Evolutionary conservation across 2,888 invertebrate genomes (phyloP), one percentile per base, ranked within the genome.

Genomic region (Conops quadrifasciatus): DNA sequence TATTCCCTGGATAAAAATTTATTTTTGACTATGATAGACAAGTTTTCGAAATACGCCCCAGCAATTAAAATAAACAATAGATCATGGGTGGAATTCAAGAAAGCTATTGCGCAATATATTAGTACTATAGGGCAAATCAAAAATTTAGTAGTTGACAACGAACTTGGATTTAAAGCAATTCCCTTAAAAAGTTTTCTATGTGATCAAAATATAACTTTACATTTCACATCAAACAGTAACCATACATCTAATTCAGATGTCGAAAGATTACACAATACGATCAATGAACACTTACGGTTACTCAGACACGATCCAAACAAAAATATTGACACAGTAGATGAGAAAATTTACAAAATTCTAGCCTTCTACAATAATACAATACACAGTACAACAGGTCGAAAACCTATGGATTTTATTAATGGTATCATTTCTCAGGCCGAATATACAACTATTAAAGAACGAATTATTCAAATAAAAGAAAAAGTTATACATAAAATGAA

Each of bases 11-110:
- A 73, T 49, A 75, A 75, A 56, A 36, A 70, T 3, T 47, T 74
- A 16, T 77, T 76, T 30, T 11, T 78, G 43, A 78, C 77, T 11
- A 74, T 77, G 11, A 72, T 77, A 13, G 78, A 78, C 26, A 71
- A 75, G 43, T 79, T 79, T 51, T 72, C 77, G 11, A 74, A 77
- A 71, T 75, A 75, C 62, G 77, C 73, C 13, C 75, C 68, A 62
- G 78, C 77, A 15, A 67, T 71, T 2, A 73, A 70, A 69, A 67
- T 75, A 16, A 26, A n/a, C n/a, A 65, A 67, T 66, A 65, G 73
- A 66, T 67, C 67, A 15, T 75, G 72, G 72, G 69, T 59, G 2
- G 71, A 75, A 67, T 75, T 75, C 26, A 76, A 76, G 64, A 45
- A 68, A 68, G 69, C 65, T 16, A 24, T 74, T 13, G 51, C 63